A percentile compares a stretch with the other conserved stretches of the same genome.
These are phyloP conservation scores for Drosophila kikkawai DNA, from an alignment of 1,140 invertebrate genomes.

Conservation along the genomic window DNA sequence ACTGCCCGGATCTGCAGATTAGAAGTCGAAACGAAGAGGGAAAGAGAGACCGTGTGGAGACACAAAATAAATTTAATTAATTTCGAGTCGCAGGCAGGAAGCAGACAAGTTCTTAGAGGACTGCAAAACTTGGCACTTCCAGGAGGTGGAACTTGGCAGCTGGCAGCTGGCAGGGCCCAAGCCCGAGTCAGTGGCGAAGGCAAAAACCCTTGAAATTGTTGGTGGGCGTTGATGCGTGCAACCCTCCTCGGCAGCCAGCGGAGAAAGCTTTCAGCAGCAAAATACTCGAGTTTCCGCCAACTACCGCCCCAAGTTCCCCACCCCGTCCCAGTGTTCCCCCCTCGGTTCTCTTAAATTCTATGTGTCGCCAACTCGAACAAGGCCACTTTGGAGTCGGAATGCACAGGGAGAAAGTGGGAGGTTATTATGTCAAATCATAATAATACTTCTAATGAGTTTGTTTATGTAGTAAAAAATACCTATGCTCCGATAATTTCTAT, in stretches of 20 bases:
- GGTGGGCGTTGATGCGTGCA: conserved; percentile 83
- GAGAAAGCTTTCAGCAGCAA: conserved; percentile 83
- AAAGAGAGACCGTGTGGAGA: conserved; percentile 34
- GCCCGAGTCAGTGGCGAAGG: conserved; percentile 6
- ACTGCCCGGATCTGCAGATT: conserved; percentile 68
- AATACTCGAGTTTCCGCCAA: conserved; percentile 76
- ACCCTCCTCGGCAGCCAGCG: conserved; percentile 62
- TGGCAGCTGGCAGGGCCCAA: conserved; percentile 45
- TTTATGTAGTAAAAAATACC: too few species aligned
- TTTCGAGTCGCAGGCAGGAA: conserved; percentile 72
- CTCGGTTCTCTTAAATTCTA: conserved; percentile 3
- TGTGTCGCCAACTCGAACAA: conserved; percentile 75
- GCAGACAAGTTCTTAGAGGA: conserved; percentile 74
- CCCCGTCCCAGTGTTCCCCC: neutral
- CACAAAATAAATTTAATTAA: conserved; percentile 80
- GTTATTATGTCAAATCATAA: too few species aligned
- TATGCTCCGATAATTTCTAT: too few species aligned
- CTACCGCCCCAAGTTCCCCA: conserved; percentile 37
- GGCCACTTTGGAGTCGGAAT: conserved; percentile 63
- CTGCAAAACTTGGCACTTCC: conserved; percentile 60
- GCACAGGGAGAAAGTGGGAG: conserved; percentile 10
- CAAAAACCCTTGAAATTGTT: conserved; percentile 82
- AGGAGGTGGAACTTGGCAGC: conserved; percentile 55
- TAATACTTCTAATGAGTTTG: too few species aligned
- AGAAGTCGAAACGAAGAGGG: conserved; percentile 17